Evolutionary conservation across 2,888 invertebrate genomes (phyloP).

Genomic region (Drosophila kokeensis): DNA sequence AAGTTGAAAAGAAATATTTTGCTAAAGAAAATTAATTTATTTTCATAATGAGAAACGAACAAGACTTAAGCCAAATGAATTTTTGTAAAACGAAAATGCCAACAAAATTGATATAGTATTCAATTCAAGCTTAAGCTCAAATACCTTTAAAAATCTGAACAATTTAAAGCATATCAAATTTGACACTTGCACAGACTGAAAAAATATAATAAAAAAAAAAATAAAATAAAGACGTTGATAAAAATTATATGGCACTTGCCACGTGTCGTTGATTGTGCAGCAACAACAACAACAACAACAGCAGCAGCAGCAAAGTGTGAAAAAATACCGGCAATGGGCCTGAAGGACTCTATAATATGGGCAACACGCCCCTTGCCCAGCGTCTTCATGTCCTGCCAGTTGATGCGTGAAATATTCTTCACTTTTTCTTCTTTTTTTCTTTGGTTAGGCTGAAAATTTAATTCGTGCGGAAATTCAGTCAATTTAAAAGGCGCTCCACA

Average conservation of each 20-base stretch:
- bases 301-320: constrained; percentile 64
- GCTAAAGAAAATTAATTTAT: constrained; percentile 48
- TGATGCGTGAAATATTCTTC: constrained; percentile 75
- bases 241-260: constrained; percentile 77
- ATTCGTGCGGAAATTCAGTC: constrained; percentile 80
- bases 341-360: constrained; percentile 75
- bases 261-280: constrained; percentile 74
- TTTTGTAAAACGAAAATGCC: constrained; percentile 6
- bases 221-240: constrained; percentile 48
- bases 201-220: constrained; percentile 13
- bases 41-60: constrained; percentile 43
- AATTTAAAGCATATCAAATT: constrained; percentile 48
- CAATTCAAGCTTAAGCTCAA: constrained; percentile 10
- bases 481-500: constrained; percentile 63
- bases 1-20: constrained; percentile 35
- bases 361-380: constrained; percentile 49
- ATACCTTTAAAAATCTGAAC: constrained; percentile 11
- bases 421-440: constrained; percentile 31
- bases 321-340: constrained; percentile 67
- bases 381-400: constrained; percentile 54
- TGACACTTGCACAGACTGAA: constrained; percentile 33
- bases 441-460: constrained; percentile 62
- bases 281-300: constrained; percentile 23
- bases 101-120: constrained; percentile 11
- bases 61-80: constrained; percentile 58